Evolutionary conservation across 2,888 invertebrate species (phyloP).

Genomic region (Druceiella hillmani): DNA sequence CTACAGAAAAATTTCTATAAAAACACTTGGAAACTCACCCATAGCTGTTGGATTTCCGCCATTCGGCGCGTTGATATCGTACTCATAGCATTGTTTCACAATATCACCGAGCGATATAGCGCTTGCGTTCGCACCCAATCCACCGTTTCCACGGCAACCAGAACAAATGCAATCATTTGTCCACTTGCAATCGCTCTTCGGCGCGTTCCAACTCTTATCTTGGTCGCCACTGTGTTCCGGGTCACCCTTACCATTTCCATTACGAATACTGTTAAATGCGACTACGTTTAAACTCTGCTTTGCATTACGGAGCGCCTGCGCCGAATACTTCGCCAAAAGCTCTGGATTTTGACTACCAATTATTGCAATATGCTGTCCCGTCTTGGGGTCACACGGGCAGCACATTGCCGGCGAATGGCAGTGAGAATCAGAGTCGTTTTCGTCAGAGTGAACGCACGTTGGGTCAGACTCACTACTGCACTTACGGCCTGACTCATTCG

Average conservation of each 20-base stretch:
- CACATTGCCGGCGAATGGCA: slow-evolving; percentile 13
- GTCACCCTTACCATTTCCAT: slow-evolving; percentile 38
- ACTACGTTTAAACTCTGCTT: slow-evolving; percentile 42
- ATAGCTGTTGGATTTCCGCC: no score
- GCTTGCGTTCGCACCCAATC: no score
- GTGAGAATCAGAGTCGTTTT: slow-evolving; percentile 2
- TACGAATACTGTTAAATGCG: slow-evolving; percentile 37
- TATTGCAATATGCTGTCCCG: slow-evolving; percentile 27
- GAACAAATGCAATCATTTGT: slow-evolving; percentile 40
- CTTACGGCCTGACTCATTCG: neutral
- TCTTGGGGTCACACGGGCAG: slow-evolving; percentile 17
- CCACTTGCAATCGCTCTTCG: slow-evolving; percentile 41
- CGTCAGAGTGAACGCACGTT: neutral
- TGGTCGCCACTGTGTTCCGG: slow-evolving; percentile 41
- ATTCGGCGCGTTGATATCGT: no score
- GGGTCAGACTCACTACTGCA: neutral
- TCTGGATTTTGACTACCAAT: slow-evolving; percentile 35
- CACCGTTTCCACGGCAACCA: slow-evolving; percentile 33
- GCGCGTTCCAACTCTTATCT: no score
- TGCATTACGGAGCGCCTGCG: slow-evolving; percentile 39
- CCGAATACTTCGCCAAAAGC: slow-evolving; percentile 39
- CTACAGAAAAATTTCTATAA: no score
- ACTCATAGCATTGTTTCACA: slow-evolving; percentile 34
- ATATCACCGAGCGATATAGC: slow-evolving; percentile 33
- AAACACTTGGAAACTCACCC: no score